Percentiles rank a stretch among this genome's conserved stretches.
Evolutionary conservation across 2,888 invertebrate species (phyloP).

Genomic region (Drosophila flavopinicola): DNA sequence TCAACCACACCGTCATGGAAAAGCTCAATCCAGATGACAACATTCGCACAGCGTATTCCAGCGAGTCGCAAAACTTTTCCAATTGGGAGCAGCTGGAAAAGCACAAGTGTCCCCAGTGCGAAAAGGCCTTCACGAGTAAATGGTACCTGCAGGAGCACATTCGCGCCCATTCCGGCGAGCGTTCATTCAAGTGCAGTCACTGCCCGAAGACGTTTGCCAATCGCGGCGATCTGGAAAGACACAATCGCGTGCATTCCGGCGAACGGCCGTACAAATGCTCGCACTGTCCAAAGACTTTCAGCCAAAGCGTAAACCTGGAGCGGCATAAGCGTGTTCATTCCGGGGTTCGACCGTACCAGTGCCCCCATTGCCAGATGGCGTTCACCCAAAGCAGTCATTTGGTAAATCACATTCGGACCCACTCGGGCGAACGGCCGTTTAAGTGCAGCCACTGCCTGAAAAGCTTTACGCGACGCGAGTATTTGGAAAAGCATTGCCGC

Average conservation of each 20-base stretch:
- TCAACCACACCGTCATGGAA: neutral
- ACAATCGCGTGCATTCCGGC: slow-evolving; percentile 15
- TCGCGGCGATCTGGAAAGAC: slow-evolving; percentile 7
- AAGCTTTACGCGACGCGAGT: slow-evolving; percentile 1
- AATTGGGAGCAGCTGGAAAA: neutral
- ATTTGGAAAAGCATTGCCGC: slow-evolving; percentile 10
- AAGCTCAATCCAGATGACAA: neutral
- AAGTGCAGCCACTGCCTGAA: slow-evolving; percentile 16
- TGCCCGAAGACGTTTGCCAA: slow-evolving; percentile 16
- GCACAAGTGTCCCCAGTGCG: slow-evolving; percentile 9
- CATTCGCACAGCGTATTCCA: neutral
- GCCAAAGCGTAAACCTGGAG: slow-evolving; percentile 7
- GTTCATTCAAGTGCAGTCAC: slow-evolving; percentile 8
- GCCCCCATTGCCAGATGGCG: slow-evolving; percentile 6
- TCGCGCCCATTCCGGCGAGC: slow-evolving; percentile 7
- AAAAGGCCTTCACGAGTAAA: slow-evolving; percentile 10
- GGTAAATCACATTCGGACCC: slow-evolving; percentile 13
- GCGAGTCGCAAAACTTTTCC: neutral
- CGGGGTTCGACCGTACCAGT: slow-evolving; percentile 15
- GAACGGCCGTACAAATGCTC: slow-evolving; percentile 15
- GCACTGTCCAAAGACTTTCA: slow-evolving; percentile 9
- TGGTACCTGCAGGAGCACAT: slow-evolving; percentile 9
- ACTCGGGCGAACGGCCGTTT: slow-evolving; percentile 15
- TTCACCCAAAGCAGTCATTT: slow-evolving; percentile 18
- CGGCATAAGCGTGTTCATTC: slow-evolving; percentile 6